A percentile compares a stretch with the other conserved stretches of the same genome.
Conservation (phyloP, 2,888 invertebrate species). For the Ochropleura leucogaster region DNA sequence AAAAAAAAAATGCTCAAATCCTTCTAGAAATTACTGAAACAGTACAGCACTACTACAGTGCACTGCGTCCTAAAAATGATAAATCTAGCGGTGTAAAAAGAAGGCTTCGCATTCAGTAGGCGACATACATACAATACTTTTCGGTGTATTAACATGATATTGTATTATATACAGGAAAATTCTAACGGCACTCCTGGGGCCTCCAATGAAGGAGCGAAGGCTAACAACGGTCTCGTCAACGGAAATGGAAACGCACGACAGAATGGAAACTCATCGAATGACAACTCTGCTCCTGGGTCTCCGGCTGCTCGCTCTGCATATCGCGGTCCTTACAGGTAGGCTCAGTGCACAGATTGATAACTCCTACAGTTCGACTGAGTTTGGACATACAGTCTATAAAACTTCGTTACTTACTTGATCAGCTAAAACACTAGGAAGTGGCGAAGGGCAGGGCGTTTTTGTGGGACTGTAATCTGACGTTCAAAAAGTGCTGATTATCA, state of each 20-base stretch:
- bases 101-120: no score
- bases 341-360: not conserved
- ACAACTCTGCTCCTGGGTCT: conserved; percentile 74
- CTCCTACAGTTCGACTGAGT: not conserved
- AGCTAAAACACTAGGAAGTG: no score
- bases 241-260: conserved; percentile 44
- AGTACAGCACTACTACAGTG: no score
- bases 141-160: not conserved
- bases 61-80: no score
- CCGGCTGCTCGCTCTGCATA: conserved; percentile 74
- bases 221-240: conserved; percentile 60
- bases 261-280: conserved; percentile 70
- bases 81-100: no score
- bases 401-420: not conserved
- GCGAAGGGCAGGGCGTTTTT: no score
- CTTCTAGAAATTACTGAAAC: no score
- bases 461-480: no score
- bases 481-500: no score
- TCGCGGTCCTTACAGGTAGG: conserved; percentile 83
- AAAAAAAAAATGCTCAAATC: no score
- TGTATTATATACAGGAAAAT: conserved; percentile 66
- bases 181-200: conserved; percentile 71
- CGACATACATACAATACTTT: not conserved
- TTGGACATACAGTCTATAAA: not conserved
- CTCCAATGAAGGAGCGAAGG: conserved; percentile 67